Conservation (phyloP, 2,797 vertebrate genomes). For the Epinephelus awoara region DNA sequence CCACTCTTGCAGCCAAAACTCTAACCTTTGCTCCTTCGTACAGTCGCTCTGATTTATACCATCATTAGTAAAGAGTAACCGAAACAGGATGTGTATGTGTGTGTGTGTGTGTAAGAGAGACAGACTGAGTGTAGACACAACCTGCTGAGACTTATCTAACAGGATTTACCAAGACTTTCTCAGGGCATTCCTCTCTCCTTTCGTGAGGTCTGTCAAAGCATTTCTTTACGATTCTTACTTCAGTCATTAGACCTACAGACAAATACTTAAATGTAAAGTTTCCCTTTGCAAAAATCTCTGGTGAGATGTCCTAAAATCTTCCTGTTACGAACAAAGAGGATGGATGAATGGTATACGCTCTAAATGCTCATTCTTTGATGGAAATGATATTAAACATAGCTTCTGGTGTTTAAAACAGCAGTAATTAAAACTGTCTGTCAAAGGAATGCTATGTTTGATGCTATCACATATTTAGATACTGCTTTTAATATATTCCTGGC, state of each 20-base stretch:
- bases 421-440: background rate
- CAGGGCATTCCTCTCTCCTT: constrained; percentile 16
- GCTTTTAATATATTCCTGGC: background rate
- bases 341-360: background rate
- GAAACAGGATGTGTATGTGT: background rate
- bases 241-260: constrained; percentile 15
- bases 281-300: background rate
- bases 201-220: constrained; percentile 8
- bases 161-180: constrained; percentile 4
- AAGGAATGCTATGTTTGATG: background rate
- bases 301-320: background rate
- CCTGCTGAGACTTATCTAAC: constrained; percentile 22
- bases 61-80: background rate
- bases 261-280: background rate
- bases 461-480: background rate
- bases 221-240: background rate
- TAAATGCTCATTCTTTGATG: background rate
- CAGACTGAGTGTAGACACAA: background rate
- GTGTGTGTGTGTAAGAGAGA: background rate
- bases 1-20: constrained; percentile 3
- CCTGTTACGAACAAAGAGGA: background rate
- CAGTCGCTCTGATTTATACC: background rate
- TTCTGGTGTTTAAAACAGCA: background rate
- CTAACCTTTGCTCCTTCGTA: constrained; percentile 4
- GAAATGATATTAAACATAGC: background rate